Evolutionary conservation across 2,888 invertebrate species (phyloP).

Genomic region (Pollenia labialis): DNA sequence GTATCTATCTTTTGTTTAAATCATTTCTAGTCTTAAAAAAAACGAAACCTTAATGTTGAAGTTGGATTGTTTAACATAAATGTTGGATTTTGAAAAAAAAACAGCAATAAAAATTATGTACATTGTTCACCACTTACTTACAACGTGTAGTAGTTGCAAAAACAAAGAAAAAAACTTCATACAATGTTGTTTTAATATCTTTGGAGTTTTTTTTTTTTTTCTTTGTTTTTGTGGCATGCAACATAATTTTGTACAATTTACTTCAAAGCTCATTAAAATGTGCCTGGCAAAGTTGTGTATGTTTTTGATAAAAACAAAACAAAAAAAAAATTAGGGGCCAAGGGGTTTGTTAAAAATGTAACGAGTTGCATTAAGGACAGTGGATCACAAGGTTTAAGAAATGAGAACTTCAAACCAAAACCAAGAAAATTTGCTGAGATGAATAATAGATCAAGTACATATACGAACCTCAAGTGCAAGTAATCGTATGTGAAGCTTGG

Average conservation of each 20-base stretch:
- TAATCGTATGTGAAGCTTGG: too few relatives aligned
- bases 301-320: conserved; percentile 2
- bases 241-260: conserved; percentile 54
- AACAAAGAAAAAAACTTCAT: conserved; percentile 4
- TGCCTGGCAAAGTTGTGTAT: conserved; percentile 28
- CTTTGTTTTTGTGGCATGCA: conserved; percentile 50
- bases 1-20: conserved; percentile 22
- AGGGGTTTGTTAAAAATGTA: conserved; percentile 63
- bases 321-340: conserved; percentile 59
- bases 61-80: conserved; percentile 29
- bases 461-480: too few relatives aligned
- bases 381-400: neutral
- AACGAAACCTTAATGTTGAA: conserved; percentile 26
- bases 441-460: too few relatives aligned
- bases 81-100: neutral
- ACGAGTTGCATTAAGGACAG: conserved; percentile 15
- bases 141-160: conserved; percentile 23
- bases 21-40: conserved; percentile 22
- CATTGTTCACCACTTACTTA: conserved; percentile 7
- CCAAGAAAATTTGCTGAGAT: too few relatives aligned
- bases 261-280: conserved; percentile 45
- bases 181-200: conserved; percentile 51
- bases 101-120: neutral
- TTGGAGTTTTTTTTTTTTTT: conserved; percentile 5
- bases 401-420: neutral